Percentiles rank a stretch among this genome's conserved stretches.
Evolutionary conservation across 2,113 vertebrate genomes (phyloP).

Genomic region (Heterotis niloticus): DNA sequence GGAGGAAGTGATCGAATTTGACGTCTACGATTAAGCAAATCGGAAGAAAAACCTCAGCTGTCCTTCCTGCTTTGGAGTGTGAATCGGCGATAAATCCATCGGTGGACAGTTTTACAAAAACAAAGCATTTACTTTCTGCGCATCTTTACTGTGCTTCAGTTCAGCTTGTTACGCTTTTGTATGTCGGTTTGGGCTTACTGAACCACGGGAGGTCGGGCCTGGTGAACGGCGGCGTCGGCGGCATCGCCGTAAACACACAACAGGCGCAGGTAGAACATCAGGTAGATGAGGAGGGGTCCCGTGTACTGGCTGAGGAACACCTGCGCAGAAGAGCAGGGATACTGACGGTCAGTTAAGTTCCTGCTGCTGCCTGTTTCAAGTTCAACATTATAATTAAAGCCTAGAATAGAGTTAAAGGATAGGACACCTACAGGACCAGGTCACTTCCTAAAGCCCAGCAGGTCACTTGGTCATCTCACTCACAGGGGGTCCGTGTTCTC

Average conservation of each 20-base stretch:
- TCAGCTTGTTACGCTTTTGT: neutral
- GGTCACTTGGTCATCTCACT: too few relatives aligned
- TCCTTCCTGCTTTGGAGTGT: neutral
- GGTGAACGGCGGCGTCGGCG: too few relatives aligned
- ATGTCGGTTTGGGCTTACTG: slow-evolving; percentile 45
- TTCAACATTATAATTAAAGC: too few relatives aligned
- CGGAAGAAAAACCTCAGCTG: neutral
- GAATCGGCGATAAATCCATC: neutral
- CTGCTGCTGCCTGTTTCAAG: neutral
- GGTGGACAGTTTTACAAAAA: neutral
- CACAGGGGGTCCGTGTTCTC: too few relatives aligned
- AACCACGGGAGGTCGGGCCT: slow-evolving; percentile 62
- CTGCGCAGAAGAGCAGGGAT: slow-evolving; percentile 47
- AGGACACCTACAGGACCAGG: too few relatives aligned
- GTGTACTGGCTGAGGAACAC: slow-evolving; percentile 72
- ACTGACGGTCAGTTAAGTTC: neutral
- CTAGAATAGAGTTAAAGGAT: too few relatives aligned
- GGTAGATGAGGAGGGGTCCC: slow-evolving; percentile 68
- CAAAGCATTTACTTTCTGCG: neutral
- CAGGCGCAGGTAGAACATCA: slow-evolving; percentile 69
- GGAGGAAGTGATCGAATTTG: too few relatives aligned
- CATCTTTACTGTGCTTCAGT: neutral
- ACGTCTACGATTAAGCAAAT: too few relatives aligned
- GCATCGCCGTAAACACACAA: slow-evolving; percentile 66
- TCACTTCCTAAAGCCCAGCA: too few relatives aligned